Conservation (phyloP, 2,113 vertebrate species). For the Eptesicus fuscus region DNA sequence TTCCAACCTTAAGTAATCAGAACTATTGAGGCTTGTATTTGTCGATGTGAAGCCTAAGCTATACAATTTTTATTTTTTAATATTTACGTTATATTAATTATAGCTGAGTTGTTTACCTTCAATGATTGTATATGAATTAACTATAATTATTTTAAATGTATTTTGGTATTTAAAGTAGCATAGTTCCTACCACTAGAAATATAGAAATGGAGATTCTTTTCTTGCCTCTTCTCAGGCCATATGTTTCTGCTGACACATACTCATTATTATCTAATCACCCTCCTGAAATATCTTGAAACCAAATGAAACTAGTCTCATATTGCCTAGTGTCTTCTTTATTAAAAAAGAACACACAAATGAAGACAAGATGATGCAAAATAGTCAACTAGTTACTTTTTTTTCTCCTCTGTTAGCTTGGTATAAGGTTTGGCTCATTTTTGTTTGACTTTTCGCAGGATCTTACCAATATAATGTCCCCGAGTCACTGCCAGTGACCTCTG, state of each 20-base stretch:
- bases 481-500: constrained; percentile 89
- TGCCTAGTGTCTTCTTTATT: not conserved
- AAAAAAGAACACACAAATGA: not conserved
- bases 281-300: not conserved
- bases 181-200: not conserved
- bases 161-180: not conserved
- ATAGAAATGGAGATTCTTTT: not conserved
- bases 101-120: not conserved
- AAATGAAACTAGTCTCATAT: not conserved
- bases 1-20: not conserved
- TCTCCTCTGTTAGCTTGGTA: not conserved
- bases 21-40: not conserved
- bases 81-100: not conserved
- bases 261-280: not conserved
- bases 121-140: not conserved
- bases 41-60: not conserved
- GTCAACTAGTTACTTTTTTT: not conserved
- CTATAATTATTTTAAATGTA: not conserved
- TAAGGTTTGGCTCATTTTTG: constrained; percentile 23
- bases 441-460: constrained; percentile 84
- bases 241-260: not conserved
- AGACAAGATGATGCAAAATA: not conserved
- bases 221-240: not conserved
- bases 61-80: not conserved
- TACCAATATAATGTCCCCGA: constrained; percentile 94